These are phyloP conservation scores for Lacanobia wlatinum DNA, from an alignment of 2,888 invertebrate species.

Conservation along the genomic window DNA sequence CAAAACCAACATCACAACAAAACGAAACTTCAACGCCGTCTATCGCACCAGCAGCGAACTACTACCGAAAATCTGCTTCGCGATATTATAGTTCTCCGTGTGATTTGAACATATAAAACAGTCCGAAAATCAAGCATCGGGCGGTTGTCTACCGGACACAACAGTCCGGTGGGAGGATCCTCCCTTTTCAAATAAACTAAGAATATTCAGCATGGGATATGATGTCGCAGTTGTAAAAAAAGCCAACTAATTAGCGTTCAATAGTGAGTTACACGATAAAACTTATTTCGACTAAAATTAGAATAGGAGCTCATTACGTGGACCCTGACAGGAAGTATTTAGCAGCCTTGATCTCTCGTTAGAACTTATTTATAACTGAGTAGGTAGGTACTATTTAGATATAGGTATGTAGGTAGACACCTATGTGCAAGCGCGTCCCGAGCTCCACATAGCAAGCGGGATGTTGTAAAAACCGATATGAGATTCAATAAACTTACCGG, in stretches of 20 bases:
- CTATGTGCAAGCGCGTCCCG: not conserved
- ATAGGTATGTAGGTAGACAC: not conserved
- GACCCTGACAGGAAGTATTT: not conserved
- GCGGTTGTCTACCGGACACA: no score
- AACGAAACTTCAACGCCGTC: no score
- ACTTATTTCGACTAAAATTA: not conserved
- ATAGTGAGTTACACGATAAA: not conserved
- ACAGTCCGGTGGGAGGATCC: no score
- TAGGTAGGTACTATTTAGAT: not conserved
- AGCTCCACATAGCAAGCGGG: not conserved
- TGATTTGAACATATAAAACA: no score
- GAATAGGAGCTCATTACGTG: not conserved
- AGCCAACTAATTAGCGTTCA: not conserved
- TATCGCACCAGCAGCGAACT: no score
- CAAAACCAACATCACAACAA: no score
- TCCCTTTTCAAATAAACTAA: no score
- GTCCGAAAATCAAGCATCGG: no score
- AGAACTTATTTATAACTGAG: no score
- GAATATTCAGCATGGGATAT: not conserved
- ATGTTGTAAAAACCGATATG: conserved; percentile 31
- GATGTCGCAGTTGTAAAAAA: not conserved
- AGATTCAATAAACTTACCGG: conserved; percentile 34
- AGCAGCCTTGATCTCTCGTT: not conserved
- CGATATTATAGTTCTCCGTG: no score
- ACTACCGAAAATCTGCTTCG: no score